A percentile compares a stretch with the other conserved stretches of the same genome.
Evolutionary conservation across 2,888 invertebrate species (phyloP).

Genomic region (Oasisia sp.): DNA sequence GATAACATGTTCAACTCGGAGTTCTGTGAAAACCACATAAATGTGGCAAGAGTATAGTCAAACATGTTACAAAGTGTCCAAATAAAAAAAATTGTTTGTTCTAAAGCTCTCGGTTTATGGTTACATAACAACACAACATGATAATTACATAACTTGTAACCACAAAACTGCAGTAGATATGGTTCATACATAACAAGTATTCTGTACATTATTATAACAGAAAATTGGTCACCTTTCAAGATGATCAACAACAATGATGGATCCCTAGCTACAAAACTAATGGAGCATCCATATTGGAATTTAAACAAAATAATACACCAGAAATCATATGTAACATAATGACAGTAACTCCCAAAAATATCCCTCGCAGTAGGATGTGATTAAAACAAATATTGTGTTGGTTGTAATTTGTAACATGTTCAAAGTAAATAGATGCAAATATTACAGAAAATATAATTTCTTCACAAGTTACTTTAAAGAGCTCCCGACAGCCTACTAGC

Average conservation of each 20-base stretch:
- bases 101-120: too few relatives aligned
- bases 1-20: too few relatives aligned
- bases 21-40: too few relatives aligned
- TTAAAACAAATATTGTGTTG: neutral
- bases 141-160: neutral
- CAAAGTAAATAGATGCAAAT: neutral
- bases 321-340: neutral
- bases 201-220: neutral
- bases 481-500: neutral
- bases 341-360: neutral
- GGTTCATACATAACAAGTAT: neutral
- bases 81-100: too few relatives aligned
- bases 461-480: neutral
- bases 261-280: neutral
- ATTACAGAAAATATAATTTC: neutral
- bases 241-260: neutral
- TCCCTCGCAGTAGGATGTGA: neutral
- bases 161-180: neutral
- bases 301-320: neutral
- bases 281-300: neutral
- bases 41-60: too few relatives aligned
- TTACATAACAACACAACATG: too few relatives aligned
- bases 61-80: too few relatives aligned
- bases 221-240: neutral
- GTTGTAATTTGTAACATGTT: neutral